Conservation (phyloP, 1,140 invertebrate species). For the Oedothorax gibbosus region DNA sequence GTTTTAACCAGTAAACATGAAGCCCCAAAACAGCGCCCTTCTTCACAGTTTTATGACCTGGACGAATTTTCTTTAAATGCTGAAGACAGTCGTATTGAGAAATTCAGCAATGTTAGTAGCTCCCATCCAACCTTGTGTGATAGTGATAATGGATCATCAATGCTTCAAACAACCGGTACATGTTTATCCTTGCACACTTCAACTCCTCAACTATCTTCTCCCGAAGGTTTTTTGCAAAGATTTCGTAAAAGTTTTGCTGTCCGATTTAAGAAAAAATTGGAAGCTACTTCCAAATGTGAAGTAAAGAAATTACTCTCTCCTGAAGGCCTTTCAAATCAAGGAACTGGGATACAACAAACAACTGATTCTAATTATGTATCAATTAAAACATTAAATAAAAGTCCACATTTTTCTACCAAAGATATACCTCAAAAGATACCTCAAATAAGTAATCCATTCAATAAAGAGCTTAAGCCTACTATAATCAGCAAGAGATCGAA, state of each 20-base stretch:
- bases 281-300: background rate
- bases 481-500: too few relatives aligned
- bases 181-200: constrained; percentile 41
- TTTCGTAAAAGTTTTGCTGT: constrained; percentile 79
- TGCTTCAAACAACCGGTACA: constrained; percentile 9
- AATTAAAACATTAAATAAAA: constrained; percentile 67
- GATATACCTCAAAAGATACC: too few relatives aligned
- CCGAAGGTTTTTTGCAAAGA: constrained; percentile 75
- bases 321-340: too few relatives aligned
- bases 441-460: too few relatives aligned
- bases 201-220: constrained; percentile 50
- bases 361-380: constrained; percentile 72
- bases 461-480: too few relatives aligned
- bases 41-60: constrained; percentile 53
- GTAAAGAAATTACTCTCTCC: too few relatives aligned
- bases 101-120: constrained; percentile 21
- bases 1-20: background rate
- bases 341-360: background rate
- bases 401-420: too few relatives aligned
- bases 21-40: constrained; percentile 35
- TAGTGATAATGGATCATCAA: constrained; percentile 24
- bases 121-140: constrained; percentile 44
- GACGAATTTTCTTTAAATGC: constrained; percentile 18
- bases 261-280: constrained; percentile 71
- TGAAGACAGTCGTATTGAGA: background rate